Percentiles rank a stretch among this genome's conserved stretches.
phyloP scores from a whole-genome alignment of 2,888 invertebrate genomes.

The Nomada ruficornis region DNA sequence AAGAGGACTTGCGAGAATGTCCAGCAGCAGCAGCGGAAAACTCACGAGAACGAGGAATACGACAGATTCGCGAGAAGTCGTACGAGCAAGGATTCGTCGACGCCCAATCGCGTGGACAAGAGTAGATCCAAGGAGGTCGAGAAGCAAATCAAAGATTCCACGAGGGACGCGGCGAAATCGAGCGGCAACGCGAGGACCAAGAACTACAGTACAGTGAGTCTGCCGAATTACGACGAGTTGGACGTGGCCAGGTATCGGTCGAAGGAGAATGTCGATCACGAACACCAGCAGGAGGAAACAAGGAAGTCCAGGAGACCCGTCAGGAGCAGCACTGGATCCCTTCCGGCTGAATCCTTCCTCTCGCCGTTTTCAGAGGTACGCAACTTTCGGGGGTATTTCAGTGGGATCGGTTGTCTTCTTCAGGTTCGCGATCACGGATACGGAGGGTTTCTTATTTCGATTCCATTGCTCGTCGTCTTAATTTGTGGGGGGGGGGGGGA shows the following conservation, averaged over 20 bases:
- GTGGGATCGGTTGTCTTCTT: neutral
- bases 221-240: conserved; percentile 86
- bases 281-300: conserved; percentile 67
- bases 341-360: conserved; percentile 69
- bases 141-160: conserved; percentile 47
- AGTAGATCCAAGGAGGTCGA: conserved; percentile 47
- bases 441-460: neutral
- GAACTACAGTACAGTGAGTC: conserved; percentile 85
- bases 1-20: conserved; percentile 47
- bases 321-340: conserved; percentile 74
- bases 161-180: conserved; percentile 41
- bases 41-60: conserved; percentile 70
- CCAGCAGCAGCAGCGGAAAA: conserved; percentile 53
- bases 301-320: conserved; percentile 75
- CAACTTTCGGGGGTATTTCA: conserved; percentile 2
- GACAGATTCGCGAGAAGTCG: conserved; percentile 70
- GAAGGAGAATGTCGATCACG: conserved; percentile 73
- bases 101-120: conserved; percentile 67
- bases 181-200: conserved; percentile 75
- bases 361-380: conserved; percentile 70
- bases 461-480: neutral
- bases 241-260: conserved; percentile 68
- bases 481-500: neutral
- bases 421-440: neutral
- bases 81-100: conserved; percentile 68